Percentiles rank a stretch among this genome's conserved stretches.
Conservation (phyloP, 2,113 vertebrate genomes). For the Electrona antarctica region DNA sequence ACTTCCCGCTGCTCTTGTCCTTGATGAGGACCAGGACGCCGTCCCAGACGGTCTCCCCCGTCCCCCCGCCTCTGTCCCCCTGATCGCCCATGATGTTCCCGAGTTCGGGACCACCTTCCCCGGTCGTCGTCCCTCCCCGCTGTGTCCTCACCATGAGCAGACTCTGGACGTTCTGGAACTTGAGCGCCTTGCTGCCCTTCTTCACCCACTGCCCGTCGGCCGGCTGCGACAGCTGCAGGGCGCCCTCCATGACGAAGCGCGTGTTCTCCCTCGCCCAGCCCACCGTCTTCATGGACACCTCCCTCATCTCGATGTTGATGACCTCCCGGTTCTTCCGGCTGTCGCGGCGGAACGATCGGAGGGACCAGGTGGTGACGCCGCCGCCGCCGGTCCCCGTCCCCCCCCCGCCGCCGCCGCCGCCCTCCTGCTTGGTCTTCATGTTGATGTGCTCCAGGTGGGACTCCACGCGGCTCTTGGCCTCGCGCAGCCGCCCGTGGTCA, state of each 20-base stretch:
- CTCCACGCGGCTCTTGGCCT: constrained; percentile 90
- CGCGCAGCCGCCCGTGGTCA: constrained; percentile 83
- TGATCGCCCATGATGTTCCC: constrained; percentile 45
- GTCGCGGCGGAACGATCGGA: constrained; percentile 90
- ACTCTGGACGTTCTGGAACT: constrained; percentile 91
- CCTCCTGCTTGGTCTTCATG: constrained; percentile 92
- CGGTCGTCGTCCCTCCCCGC: constrained; percentile 54
- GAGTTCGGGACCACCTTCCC: constrained; percentile 40
- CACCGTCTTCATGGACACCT: constrained; percentile 87
- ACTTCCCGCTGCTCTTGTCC: constrained; percentile 91
- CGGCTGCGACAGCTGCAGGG: constrained; percentile 87
- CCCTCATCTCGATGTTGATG: constrained; percentile 90
- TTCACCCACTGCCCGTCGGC: constrained; percentile 90
- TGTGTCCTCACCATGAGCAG: constrained; percentile 87
- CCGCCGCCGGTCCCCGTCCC: too few relatives aligned
- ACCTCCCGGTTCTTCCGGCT: constrained; percentile 90
- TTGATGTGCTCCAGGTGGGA: constrained; percentile 95
- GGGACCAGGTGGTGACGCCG: constrained; percentile 83
- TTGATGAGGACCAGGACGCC: constrained; percentile 89
- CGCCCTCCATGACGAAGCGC: constrained; percentile 89
- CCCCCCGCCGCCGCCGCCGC: constrained; percentile 28
- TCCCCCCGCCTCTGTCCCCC: constrained; percentile 55
- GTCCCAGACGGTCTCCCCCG: constrained; percentile 79
- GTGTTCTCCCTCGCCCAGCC: constrained; percentile 89
- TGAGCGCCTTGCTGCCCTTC: constrained; percentile 90